phyloP scores from a whole-genome alignment of 2,113 vertebrate species.

The Odobenus rosmarus region DNA sequence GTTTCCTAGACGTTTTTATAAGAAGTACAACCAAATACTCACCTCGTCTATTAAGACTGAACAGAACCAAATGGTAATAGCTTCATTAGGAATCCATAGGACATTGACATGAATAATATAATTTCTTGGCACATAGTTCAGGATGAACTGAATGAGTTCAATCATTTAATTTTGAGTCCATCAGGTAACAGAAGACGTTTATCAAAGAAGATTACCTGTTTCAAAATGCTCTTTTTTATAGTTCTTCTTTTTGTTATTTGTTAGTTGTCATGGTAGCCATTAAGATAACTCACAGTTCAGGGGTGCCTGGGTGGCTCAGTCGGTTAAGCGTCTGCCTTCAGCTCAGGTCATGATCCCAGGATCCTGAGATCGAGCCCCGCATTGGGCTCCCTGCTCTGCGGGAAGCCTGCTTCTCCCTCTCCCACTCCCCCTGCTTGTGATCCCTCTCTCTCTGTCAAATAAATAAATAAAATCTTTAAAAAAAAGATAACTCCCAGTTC shows the following conservation, averaged over 20 bases:
- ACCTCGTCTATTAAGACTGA: not conserved
- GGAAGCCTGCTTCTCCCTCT: too few species aligned
- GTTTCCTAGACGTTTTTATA: not conserved
- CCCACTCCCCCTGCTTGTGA: too few species aligned
- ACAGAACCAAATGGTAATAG: not conserved
- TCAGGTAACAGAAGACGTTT: slow-evolving; percentile 17
- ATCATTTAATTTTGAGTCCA: slow-evolving; percentile 33
- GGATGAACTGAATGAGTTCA: not conserved
- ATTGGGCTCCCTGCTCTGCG: too few species aligned
- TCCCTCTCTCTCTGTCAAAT: too few species aligned
- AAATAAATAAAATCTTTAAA: too few species aligned
- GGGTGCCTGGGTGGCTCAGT: too few species aligned
- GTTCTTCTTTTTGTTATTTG: not conserved
- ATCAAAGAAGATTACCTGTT: not conserved
- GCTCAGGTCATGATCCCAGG: too few species aligned
- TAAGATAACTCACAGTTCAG: not conserved
- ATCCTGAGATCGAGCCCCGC: too few species aligned
- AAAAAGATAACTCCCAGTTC: not conserved
- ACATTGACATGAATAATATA: not conserved
- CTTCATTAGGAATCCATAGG: not conserved
- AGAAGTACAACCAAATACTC: not conserved
- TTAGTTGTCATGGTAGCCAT: not conserved
- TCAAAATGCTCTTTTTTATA: slow-evolving; percentile 14
- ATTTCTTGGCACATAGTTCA: slow-evolving; percentile 14
- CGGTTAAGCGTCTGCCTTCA: too few species aligned